A percentile compares a stretch with the other conserved stretches of the same genome.
Evolutionary conservation across 2,113 vertebrate species (phyloP).

Genomic region (Pollimyrus isidori): DNA sequence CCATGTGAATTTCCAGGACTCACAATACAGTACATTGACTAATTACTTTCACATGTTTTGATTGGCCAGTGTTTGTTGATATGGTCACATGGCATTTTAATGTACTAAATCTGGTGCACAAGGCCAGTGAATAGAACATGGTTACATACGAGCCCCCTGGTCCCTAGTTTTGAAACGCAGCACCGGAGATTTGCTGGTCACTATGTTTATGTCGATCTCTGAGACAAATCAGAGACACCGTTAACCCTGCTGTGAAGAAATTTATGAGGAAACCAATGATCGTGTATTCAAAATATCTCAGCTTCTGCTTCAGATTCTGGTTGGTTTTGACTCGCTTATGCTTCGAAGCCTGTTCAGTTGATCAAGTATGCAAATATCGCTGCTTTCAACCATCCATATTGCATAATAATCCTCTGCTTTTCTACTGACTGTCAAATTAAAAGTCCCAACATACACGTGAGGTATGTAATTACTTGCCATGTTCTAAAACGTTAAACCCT

Average conservation of each 20-base stretch:
- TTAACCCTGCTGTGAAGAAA: background rate
- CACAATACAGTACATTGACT: background rate
- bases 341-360: background rate
- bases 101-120: background rate
- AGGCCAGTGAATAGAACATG: background rate
- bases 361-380: background rate
- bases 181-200: background rate
- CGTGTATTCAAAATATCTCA: background rate
- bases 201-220: background rate
- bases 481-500: background rate
- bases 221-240: background rate
- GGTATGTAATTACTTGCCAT: background rate
- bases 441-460: background rate
- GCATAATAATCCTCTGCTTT: background rate
- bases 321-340: background rate
- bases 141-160: background rate
- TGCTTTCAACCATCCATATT: background rate
- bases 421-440: background rate
- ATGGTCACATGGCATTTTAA: background rate
- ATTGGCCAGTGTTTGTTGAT: background rate
- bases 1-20: background rate
- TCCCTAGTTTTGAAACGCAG: background rate
- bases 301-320: background rate
- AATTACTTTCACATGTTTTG: background rate
- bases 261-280: background rate